Evolutionary conservation across 2,888 invertebrate species (phyloP).

Genomic region (Archips xylosteana): DNA sequence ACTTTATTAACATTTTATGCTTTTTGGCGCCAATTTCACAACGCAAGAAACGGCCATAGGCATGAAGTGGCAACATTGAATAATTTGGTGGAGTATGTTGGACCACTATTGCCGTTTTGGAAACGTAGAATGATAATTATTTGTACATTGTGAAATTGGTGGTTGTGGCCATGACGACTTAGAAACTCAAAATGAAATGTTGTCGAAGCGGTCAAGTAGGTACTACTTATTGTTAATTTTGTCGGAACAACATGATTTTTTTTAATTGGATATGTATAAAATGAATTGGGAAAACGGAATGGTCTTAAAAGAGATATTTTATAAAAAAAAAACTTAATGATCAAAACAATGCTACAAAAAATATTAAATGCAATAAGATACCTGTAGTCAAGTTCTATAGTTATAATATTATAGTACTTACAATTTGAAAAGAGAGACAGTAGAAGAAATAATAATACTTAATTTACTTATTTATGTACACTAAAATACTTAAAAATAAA

Average conservation of each 20-base stretch:
- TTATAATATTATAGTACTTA: not conserved
- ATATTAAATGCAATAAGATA: not conserved
- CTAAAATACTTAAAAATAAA: conserved; percentile 18
- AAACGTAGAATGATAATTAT: not conserved
- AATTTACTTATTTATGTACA: conserved; percentile 25
- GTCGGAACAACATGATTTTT: conserved; percentile 5
- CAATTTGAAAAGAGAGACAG: conserved; percentile 15
- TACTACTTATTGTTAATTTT: not conserved
- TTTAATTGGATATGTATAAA: conserved; percentile 1
- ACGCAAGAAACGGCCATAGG: not conserved
- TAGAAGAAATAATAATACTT: conserved; percentile 24
- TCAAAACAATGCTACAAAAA: not conserved
- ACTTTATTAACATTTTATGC: conserved; percentile 15
- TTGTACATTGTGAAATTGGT: not conserved
- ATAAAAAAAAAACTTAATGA: not conserved
- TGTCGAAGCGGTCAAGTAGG: no score
- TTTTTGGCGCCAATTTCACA: not conserved
- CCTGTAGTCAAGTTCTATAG: no score
- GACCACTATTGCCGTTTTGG: not conserved
- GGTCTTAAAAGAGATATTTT: not conserved
- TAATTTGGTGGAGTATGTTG: not conserved
- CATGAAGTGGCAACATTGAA: not conserved
- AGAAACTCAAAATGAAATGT: no score
- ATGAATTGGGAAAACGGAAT: conserved; percentile 20
- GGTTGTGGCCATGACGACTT: no score